Evolutionary conservation across 2,888 invertebrate genomes (phyloP).

Genomic region (Lycocerus yunnanus): DNA sequence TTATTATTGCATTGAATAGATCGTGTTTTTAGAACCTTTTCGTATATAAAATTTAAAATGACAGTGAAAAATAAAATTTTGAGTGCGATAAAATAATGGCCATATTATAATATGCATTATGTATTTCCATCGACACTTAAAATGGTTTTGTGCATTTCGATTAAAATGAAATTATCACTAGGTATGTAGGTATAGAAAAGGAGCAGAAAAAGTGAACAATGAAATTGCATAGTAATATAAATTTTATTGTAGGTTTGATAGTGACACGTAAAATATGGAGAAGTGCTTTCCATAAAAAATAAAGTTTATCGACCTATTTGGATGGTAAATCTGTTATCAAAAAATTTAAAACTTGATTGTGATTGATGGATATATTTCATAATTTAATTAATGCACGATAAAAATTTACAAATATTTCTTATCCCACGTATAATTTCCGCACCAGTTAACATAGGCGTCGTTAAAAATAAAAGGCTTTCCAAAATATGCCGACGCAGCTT

Average conservation of each 20-base stretch:
- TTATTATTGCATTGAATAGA: no score
- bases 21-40: no score
- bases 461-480: constrained; percentile 21
- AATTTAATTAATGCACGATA: constrained; percentile 9
- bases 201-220: background rate
- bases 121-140: background rate
- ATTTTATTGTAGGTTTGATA: background rate
- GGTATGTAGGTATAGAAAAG: no score
- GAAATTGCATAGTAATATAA: background rate
- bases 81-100: background rate
- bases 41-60: no score
- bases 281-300: background rate
- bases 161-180: background rate
- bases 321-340: background rate
- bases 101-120: no score
- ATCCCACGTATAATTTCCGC: constrained; percentile 21
- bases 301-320: background rate
- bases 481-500: constrained; percentile 24
- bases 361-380: constrained; percentile 15
- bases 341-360: background rate
- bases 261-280: background rate
- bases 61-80: no score
- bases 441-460: constrained; percentile 12
- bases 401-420: constrained; percentile 16
- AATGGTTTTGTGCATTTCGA: background rate